Evolutionary conservation across 2,797 vertebrate genomes (phyloP).

Genomic region (Galagoides demidoff): DNA sequence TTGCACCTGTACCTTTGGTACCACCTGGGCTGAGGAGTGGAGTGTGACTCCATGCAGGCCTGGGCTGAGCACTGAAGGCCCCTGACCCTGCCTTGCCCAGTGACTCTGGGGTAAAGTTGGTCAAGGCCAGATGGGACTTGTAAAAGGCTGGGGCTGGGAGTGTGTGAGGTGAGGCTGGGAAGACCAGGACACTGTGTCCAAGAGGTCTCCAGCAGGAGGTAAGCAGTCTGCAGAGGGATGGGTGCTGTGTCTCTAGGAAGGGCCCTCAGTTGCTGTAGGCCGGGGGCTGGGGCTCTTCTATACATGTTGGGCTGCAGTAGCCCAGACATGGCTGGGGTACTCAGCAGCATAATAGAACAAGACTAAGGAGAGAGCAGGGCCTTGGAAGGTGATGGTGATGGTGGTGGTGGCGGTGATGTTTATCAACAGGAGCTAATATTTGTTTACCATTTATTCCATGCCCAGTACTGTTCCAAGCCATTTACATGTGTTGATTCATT

Average conservation of each 20-base stretch:
- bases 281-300: background rate
- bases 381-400: background rate
- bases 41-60: background rate
- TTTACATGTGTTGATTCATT: background rate
- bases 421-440: background rate
- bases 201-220: background rate
- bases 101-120: too few relatives aligned
- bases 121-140: background rate
- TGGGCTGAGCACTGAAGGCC: background rate
- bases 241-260: background rate
- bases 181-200: background rate
- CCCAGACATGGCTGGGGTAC: background rate
- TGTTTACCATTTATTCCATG: background rate
- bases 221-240: background rate
- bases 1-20: background rate
- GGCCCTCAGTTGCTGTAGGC: background rate
- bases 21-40: background rate
- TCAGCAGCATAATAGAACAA: background rate
- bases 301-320: background rate
- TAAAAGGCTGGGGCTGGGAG: rapidly evolving
- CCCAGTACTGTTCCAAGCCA: background rate
- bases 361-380: background rate
- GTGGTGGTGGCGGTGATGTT: background rate
- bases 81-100: rapidly evolving
- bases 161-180: background rate